A percentile compares a stretch with the other conserved stretches of the same genome.
These are phyloP conservation scores for Pseudomyrmex concolor DNA, from an alignment of 1,140 invertebrate species.

Conservation along the genomic window DNA sequence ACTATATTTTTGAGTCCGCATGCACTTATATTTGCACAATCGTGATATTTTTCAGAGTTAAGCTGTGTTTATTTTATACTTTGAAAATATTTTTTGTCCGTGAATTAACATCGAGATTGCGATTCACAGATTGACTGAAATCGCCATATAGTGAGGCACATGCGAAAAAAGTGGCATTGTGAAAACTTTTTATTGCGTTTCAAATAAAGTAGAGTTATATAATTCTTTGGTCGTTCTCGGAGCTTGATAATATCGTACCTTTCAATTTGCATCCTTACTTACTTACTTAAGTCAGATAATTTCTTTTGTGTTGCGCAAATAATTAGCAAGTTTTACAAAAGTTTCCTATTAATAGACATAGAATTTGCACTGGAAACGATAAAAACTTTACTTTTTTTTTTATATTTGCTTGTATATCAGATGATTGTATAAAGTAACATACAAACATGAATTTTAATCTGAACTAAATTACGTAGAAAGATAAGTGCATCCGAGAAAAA, in stretches of 20 bases:
- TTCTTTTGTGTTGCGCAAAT: background rate
- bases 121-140: slow-evolving; percentile 28
- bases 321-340: background rate
- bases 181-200: slow-evolving; percentile 51
- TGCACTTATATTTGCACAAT: slow-evolving; percentile 39
- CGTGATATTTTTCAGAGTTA: background rate
- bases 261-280: slow-evolving; percentile 15
- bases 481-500: no score
- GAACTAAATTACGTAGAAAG: no score
- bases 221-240: background rate
- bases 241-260: slow-evolving; percentile 20
- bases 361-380: no score
- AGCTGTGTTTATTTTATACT: slow-evolving; percentile 16
- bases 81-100: background rate
- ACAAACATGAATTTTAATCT: no score
- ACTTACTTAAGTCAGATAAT: slow-evolving; percentile 24
- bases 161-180: background rate
- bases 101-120: slow-evolving; percentile 44
- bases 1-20: slow-evolving; percentile 27
- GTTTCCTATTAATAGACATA: background rate
- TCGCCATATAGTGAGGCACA: background rate
- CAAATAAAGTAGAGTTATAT: slow-evolving; percentile 7
- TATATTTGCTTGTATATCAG: no score
- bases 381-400: no score
- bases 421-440: no score